Evolutionary conservation across 2,797 vertebrate genomes (phyloP).

Genomic region (Myotis vivesi): DNA sequence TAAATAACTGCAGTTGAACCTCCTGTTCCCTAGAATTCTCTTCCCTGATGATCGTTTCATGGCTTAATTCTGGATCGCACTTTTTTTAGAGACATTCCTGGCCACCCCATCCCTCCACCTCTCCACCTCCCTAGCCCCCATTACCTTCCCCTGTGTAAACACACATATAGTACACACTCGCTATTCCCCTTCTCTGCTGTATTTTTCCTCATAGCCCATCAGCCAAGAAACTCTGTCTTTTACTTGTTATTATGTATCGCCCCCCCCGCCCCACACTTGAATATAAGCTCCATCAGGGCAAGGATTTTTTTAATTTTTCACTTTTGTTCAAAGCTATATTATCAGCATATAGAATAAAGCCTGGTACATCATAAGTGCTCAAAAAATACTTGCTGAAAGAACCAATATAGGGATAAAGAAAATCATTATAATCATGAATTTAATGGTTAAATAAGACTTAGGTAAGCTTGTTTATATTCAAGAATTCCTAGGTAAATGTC

Average conservation of each 20-base stretch:
- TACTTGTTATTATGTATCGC: background rate
- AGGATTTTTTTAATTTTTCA: background rate
- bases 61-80: background rate
- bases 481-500: background rate
- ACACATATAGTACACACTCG: background rate
- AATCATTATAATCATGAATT: background rate
- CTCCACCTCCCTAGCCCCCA: background rate
- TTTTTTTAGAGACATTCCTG: background rate
- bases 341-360: background rate
- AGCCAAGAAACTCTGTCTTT: background rate
- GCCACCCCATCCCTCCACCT: background rate
- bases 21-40: background rate
- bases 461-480: background rate
- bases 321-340: background rate
- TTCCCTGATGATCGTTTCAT: background rate
- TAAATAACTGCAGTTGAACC: background rate
- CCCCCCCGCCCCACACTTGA: background rate
- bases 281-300: background rate
- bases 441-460: conserved; percentile 26
- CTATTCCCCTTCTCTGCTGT: background rate
- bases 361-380: background rate
- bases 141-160: rapidly evolving
- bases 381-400: conserved; percentile 3
- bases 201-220: background rate
- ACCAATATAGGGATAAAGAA: background rate